Base-by-base conservation (phyloP, 2,888 invertebrate genomes). In the Brachyptera putata region DNA sequence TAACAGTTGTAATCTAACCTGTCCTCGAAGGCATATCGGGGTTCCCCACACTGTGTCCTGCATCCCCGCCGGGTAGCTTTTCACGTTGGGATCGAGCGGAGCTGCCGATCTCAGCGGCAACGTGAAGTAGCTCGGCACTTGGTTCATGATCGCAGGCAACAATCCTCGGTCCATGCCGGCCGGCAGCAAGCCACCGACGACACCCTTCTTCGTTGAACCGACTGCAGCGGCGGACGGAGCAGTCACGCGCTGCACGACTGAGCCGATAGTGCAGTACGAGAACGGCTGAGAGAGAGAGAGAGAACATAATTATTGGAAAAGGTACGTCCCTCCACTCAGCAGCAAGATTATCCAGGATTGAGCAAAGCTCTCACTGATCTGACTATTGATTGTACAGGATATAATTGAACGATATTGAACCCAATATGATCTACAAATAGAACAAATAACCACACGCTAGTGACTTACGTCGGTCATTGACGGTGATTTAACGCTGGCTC, bases 41-140 rank as follows among this genome's bases (percentile, higher is more conserved):
- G 74, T 73, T 0, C 83, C 83, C 70, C 79, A 82, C 1, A 79
- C 75, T 1, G 77, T 77, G 65, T 82, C 80, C 68, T 82, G 80
- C 72, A 77, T 76, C 24, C 80, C 80, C 34, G 75, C 72, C 0
- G 78, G 77, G 64, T 80, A 76, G 62, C 76, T 76, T 66, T 78
- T 77, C 1, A 81, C 78, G 67, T 78, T 77, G n/a, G 79, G 79
- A 70, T 79, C 79, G 49, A 76, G 73, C 0, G 78, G 73, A 3
- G 74, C 71, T 26, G 75, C 73, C 1, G 73, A 74, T 53, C 77
- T 71, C 62, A 77, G 63, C 1, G 78, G 77, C 48, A 78, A 64
- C 1, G 76, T 76, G 58, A 78, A 77, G 63, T 78, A 78, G 66
- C 75, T 77, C 7, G 78, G 77, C 1, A 77, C 76, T 41, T 67